Base-by-base conservation (phyloP, 2,113 vertebrate species). In the Ammodytes dubius region DNA sequence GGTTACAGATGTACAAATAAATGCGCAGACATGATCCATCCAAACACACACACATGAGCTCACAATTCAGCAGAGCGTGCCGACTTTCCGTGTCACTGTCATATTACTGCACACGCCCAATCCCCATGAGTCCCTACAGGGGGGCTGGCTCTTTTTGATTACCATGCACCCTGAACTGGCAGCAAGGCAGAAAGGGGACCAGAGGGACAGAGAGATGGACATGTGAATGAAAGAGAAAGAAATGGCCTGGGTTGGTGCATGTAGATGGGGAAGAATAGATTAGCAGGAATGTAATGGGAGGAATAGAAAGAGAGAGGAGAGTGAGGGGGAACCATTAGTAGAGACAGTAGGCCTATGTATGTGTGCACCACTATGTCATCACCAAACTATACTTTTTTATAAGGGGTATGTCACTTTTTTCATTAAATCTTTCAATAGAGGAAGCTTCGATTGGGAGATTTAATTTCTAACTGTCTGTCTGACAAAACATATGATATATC, bases 31-130 rank as follows among this genome's bases (percentile, higher is more conserved):
- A 84, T 59, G 71, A 83, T 72, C 70, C 49, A 9, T 39, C 74
- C 71, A 61, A 27, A 27, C 27, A 79, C 76, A 72, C 81, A 85
- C 90, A 90, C 71, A 84, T 54, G 68, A 64, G 66, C 68, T 72
- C 61, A 52, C 40, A 70, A 47, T 65, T 79, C 82, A 87, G 77
- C 84, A 77, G 84, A 78, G 83, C 75, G 7, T 69, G 81, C 78
- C 49, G 71, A 61, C 85, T 92, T 91, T 91, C 89, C 84, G 82
- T 92, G 87, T 92, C 92, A 92, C 87, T 87, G 92, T 87, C 80
- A 85, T 79, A 74, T 90, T 81, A 82, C 70, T 43, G 64, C 84
- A 80, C 87, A 90, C 68, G 54, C 64, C 79, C 87, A 76, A 85
- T 75, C 64, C 75, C 73, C 70, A 63, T 9, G 50, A 59, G 60